These are phyloP conservation scores for Conus ventricosus DNA, from an alignment of 1,140 invertebrate species.

Conservation along the genomic window DNA sequence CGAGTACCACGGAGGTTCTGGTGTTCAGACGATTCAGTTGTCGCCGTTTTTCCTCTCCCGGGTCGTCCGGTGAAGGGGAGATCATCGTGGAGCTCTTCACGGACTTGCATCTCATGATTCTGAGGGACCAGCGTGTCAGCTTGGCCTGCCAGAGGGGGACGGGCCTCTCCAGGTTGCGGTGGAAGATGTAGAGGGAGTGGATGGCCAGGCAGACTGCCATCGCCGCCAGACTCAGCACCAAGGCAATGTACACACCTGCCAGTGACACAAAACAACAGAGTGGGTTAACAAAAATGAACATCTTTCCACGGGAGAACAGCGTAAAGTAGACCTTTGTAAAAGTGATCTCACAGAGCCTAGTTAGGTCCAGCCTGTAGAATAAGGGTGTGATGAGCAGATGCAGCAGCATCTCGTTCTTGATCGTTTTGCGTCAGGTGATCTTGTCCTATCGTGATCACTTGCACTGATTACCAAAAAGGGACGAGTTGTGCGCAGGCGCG, in stretches of 20 bases:
- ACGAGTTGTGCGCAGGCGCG: no score
- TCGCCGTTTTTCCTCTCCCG: not conserved
- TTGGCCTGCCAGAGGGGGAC: slow-evolving; percentile 5
- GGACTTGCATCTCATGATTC: not conserved
- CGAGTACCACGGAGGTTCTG: not conserved
- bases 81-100: not conserved
- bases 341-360: no score
- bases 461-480: no score
- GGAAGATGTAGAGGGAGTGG: slow-evolving; percentile 22
- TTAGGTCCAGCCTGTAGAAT: no score
- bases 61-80: not conserved
- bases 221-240: slow-evolving; percentile 16
- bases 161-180: slow-evolving; percentile 16
- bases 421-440: no score
- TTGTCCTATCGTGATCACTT: no score
- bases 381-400: no score
- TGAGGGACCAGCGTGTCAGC: not conserved
- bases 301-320: no score
- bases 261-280: no score
- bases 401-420: no score
- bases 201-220: slow-evolving; percentile 33
- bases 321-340: no score
- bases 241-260: slow-evolving; percentile 35
- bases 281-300: no score
- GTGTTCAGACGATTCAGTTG: not conserved